Base-by-base conservation (phyloP, 2,113 vertebrate species). In the Ctenomys sociabilis region DNA sequence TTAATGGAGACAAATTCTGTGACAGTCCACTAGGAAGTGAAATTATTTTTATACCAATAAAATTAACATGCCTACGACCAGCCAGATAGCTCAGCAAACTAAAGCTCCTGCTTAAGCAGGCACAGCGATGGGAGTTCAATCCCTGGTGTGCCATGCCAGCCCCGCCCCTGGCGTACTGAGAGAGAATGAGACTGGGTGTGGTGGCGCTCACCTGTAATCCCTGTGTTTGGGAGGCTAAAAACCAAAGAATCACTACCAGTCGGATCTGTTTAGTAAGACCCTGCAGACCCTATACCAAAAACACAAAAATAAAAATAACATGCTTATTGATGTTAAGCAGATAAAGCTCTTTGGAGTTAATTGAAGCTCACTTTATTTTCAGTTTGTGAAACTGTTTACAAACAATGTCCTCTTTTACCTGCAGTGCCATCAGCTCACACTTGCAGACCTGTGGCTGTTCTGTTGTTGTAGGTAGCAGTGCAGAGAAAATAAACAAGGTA, bases 401-500 rank as follows among this genome's bases (percentile, higher is more conserved):
- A 88, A 37, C 1, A 92, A 19, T 37, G 21, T 93, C 66, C 77
- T 97, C 49, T 78, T 97, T 96, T 73, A 94, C 95, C 97, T 97
- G 61, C 98, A 99, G 99, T 98, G 99, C 99, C 87, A 99, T 99
- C 98, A 99, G 99, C 97, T 99, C 99, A 97, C 99, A 99, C 97
- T 98, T 99, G 86, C 99, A 99, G 98, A 99, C 99, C 16, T 99
- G 99, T 86, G 99, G 99, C 98, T 99, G 99, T 95, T 99, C 99
- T 30, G 98, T 99, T 19, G 99, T 99, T 4, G 99, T 99, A 94
- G 99, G 99, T 96, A 99, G 99, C 98, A 99, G 99, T 45, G 98
- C 99, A 93, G 99, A 99, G 95, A 99, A 99, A 99, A 99, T 99
- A 87, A 99, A 99, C 97, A 99, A 99, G 99, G 99, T 99, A 98